These are phyloP conservation scores for Ctena decussata DNA, from an alignment of 2,888 invertebrate species.

Conservation along the genomic window DNA sequence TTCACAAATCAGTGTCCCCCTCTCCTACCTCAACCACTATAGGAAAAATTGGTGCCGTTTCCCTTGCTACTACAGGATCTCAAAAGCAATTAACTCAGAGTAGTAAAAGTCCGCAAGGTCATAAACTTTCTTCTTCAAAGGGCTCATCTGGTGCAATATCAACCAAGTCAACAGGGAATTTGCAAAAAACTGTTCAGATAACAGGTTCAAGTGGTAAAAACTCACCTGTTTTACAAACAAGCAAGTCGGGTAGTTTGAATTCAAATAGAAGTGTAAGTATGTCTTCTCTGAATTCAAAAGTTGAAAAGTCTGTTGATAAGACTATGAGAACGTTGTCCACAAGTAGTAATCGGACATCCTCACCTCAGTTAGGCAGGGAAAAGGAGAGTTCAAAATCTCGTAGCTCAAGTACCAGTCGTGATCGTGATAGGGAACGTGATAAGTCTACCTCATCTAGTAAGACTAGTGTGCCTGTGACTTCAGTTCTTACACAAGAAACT, in stretches of 20 bases:
- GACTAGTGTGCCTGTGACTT: slow-evolving; percentile 47
- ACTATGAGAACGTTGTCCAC: neutral
- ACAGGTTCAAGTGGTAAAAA: slow-evolving; percentile 59
- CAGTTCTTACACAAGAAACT: slow-evolving; percentile 57
- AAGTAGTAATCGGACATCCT: slow-evolving; percentile 43
- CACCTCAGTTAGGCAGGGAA: slow-evolving; percentile 55
- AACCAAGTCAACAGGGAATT: slow-evolving; percentile 38
- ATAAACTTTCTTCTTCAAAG: slow-evolving; percentile 19
- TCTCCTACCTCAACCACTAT: slow-evolving; percentile 74
- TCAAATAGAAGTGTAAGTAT: slow-evolving; percentile 39
- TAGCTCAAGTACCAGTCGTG: slow-evolving; percentile 36
- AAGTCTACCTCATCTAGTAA: slow-evolving; percentile 68
- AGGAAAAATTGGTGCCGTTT: slow-evolving; percentile 71
- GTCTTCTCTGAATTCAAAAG: slow-evolving; percentile 31
- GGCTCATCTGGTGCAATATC: slow-evolving; percentile 8
- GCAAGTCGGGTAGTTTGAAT: slow-evolving; percentile 46
- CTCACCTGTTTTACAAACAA: slow-evolving; percentile 48
- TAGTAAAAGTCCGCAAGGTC: slow-evolving; percentile 51
- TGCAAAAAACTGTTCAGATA: slow-evolving; percentile 58
- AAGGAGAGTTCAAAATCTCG: slow-evolving; percentile 48
- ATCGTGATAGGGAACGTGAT: slow-evolving; percentile 42
- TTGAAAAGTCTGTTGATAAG: neutral
- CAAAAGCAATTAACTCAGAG: slow-evolving; percentile 50
- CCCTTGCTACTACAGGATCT: slow-evolving; percentile 69
- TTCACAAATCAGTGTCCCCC: slow-evolving; percentile 58